A percentile compares a stretch with the other conserved stretches of the same genome.
Evolutionary conservation across 2,113 vertebrate genomes (phyloP).

Genomic region (Pituophis catenifer): DNA sequence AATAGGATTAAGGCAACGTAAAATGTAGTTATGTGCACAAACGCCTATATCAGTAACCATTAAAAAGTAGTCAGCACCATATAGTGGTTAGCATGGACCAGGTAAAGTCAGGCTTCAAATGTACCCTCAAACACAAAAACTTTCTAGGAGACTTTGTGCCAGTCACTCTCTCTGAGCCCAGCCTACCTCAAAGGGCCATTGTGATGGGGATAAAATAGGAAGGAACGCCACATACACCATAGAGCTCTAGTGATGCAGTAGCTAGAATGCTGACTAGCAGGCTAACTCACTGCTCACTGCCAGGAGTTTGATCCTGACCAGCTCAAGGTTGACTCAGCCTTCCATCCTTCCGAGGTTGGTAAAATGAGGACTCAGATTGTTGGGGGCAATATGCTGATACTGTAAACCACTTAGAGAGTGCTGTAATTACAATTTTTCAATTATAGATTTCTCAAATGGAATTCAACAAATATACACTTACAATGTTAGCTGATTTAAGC

Average conservation of each 20-base stretch:
- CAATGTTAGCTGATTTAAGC: neutral
- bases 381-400: no score
- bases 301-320: no score
- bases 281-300: no score
- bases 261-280: no score
- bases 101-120: neutral
- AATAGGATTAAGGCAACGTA: neutral
- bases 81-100: neutral
- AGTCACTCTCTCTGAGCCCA: neutral
- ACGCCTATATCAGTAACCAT: neutral
- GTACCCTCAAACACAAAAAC: neutral
- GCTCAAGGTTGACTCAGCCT: no score
- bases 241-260: no score
- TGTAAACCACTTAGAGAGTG: no score
- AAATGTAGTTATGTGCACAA: neutral
- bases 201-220: neutral
- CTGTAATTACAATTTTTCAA: neutral
- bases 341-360: no score
- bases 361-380: no score
- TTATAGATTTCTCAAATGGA: neutral
- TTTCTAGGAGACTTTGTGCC: neutral
- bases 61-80: neutral
- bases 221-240: neutral
- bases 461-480: neutral
- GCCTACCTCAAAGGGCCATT: neutral